Base-by-base conservation (phyloP, 2,888 invertebrate species). In the Pseudococcus viburni region DNA sequence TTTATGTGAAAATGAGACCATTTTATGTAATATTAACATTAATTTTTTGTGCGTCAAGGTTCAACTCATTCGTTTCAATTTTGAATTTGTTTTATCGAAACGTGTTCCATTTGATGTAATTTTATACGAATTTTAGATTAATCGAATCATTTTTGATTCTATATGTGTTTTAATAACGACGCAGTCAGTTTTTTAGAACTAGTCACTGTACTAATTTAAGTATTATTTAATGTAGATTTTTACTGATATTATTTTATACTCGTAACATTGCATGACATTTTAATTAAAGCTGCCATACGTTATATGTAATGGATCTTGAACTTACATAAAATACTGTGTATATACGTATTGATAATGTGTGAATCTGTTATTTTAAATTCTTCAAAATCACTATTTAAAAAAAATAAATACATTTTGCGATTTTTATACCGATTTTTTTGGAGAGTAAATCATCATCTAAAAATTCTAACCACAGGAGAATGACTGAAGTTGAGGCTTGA, bases 191-290 rank as follows among this genome's bases (percentile, higher is more conserved):
- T 83, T 19, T 33, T 83, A 46, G 26, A 83, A 83, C 80, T 83
- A 83, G 80, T 83, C 80, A 83, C 80, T 42, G 46, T 46, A 83
- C 46, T 83, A 83, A 46, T 83, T 46, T 83, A 83, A 83, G 46
- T 46, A 7, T 83, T 46, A 83, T 83, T 42, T 83, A 46, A 46
- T 83, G 9, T 19, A n/a, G 22, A 46, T 3, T 83, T 77, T 42
- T 33, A 83, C 17, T 46, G 12, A n/a, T 77, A 2, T 33, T 33
- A 83, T 83, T 46, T 46, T 83, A 5, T 8, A 83, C 46, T 46
- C 42, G 22, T 46, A 9, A 17, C 80, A 83, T 83, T 12, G 4
- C 64, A 64, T 64, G 9, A 83, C 19, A 83, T n/a, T 42, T 19
- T 42, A 83, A 42, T 22, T 46, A 46, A 77, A 46, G 80, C 80